Conservation (phyloP, 1,140 invertebrate genomes). For the Trichonephila inaurata region DNA sequence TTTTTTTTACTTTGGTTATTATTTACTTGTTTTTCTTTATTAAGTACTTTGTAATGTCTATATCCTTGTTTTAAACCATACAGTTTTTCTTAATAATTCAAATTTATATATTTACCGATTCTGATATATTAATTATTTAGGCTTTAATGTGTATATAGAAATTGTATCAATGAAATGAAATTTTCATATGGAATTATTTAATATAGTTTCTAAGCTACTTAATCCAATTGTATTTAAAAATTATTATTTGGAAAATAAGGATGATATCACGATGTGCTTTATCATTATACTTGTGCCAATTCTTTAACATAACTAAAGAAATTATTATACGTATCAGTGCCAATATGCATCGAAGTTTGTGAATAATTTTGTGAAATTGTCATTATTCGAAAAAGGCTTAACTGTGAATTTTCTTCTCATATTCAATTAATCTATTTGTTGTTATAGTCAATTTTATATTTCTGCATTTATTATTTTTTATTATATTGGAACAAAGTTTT, state of each 20-base stretch:
- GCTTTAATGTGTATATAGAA: background rate
- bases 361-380: background rate
- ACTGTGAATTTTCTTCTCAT: background rate
- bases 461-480: background rate
- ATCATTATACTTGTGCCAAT: background rate
- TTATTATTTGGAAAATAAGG: background rate
- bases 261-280: background rate
- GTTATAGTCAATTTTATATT: background rate
- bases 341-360: background rate
- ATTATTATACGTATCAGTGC: background rate
- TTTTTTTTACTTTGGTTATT: no score
- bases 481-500: background rate
- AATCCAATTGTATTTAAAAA: background rate
- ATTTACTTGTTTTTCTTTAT: no score
- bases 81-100: no score
- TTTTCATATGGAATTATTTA: background rate
- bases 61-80: no score
- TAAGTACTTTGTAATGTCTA: no score
- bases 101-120: no score
- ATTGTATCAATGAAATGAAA: background rate
- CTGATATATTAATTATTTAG: no score
- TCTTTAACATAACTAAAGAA: background rate
- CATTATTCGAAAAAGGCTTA: background rate
- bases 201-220: background rate
- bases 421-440: background rate